A percentile compares a stretch with the other conserved stretches of the same genome.
phyloP scores from a whole-genome alignment of 2,113 vertebrate species.

The Mystacornis crossleyi region DNA sequence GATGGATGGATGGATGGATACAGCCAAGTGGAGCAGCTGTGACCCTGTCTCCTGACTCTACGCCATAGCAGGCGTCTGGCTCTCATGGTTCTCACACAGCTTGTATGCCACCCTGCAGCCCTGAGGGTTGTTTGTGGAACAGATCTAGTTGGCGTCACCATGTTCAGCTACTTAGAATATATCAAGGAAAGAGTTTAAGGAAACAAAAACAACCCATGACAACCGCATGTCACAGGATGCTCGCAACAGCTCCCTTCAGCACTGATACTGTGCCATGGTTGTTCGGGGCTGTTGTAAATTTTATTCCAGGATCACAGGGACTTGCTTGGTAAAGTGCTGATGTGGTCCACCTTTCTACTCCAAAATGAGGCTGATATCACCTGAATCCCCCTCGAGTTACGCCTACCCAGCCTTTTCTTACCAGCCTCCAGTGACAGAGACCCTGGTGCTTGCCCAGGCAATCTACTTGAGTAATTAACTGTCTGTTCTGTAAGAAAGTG shows the following conservation, averaged over 20 bases:
- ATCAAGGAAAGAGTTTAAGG: not conserved
- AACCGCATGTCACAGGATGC: fast-evolving
- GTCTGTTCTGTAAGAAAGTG: not conserved
- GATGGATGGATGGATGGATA: not conserved
- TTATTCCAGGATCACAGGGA: not conserved
- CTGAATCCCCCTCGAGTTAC: not conserved
- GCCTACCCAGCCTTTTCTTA: not conserved
- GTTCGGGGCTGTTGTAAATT: fast-evolving
- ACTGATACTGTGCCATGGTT: fast-evolving
- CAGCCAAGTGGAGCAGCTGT: not conserved
- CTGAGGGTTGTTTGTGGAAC: not conserved
- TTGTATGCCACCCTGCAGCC: fast-evolving
- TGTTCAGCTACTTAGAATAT: not conserved
- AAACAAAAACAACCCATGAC: not conserved
- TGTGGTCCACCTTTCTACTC: not conserved
- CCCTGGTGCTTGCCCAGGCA: not conserved
- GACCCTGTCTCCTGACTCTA: not conserved
- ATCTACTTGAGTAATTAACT: constrained; percentile 39
- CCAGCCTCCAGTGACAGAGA: not conserved
- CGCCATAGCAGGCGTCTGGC: not conserved
- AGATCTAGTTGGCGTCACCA: fast-evolving
- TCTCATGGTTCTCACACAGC: not conserved
- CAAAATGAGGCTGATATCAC: not conserved
- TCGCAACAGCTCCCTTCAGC: not conserved
- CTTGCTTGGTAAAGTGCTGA: not conserved